Percentiles rank a stretch among this genome's conserved stretches.
Evolutionary conservation across 2,888 invertebrate genomes (phyloP).

Genomic region (Brachyopa scutellaris): DNA sequence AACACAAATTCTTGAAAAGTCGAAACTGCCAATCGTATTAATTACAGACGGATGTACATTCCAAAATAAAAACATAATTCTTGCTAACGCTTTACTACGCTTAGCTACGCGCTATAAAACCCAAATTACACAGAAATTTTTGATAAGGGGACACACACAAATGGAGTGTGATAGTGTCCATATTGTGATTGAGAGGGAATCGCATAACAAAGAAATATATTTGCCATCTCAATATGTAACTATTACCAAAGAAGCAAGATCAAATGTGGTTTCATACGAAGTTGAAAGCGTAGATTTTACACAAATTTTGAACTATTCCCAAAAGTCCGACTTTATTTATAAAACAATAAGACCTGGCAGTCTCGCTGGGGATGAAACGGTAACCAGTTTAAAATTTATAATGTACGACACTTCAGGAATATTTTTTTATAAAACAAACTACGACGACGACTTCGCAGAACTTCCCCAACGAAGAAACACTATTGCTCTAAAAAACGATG

Average conservation of each 20-base stretch:
- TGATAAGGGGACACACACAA: not conserved
- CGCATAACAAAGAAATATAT: not conserved
- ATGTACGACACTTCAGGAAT: not conserved
- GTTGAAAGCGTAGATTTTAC: not conserved
- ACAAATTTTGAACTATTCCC: not conserved
- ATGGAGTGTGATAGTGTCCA: constrained; percentile 1
- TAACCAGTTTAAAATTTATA: not conserved
- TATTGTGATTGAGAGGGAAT: not conserved
- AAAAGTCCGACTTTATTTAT: not conserved
- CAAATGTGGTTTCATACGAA: not conserved
- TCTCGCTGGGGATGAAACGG: not conserved
- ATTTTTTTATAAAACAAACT: not conserved
- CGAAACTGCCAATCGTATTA: not conserved
- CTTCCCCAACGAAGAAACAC: not conserved
- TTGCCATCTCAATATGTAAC: not conserved
- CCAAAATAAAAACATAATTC: not conserved
- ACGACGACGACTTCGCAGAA: not conserved
- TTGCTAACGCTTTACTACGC: not conserved
- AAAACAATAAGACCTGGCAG: not conserved
- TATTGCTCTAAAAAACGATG: not conserved
- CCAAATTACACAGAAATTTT: not conserved
- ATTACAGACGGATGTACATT: no score
- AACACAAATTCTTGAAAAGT: not conserved
- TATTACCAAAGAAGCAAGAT: not conserved
- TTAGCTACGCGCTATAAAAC: not conserved